Percentiles rank a stretch among this genome's conserved stretches.
Evolutionary conservation across 2,113 vertebrate genomes (phyloP).

Genomic region (Eulemur rufifrons): DNA sequence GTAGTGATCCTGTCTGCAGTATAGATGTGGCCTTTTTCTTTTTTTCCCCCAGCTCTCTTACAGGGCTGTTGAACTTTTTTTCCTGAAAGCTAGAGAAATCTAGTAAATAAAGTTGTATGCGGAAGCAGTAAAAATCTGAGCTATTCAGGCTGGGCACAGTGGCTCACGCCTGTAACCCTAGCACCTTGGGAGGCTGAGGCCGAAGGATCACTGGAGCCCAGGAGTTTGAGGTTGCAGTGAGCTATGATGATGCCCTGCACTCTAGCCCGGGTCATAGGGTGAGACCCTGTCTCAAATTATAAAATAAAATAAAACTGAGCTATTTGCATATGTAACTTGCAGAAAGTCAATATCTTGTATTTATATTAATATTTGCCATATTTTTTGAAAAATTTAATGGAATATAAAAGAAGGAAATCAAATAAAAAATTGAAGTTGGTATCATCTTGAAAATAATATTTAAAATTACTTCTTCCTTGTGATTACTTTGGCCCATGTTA

Average conservation of each 20-base stretch:
- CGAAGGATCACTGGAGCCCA: too few species aligned
- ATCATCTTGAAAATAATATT: neutral
- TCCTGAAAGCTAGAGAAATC: neutral
- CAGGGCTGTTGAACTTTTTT: neutral
- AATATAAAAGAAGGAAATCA: neutral
- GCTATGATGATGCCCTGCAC: too few species aligned
- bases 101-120: neutral
- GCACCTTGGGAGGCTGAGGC: too few species aligned
- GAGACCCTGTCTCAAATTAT: too few species aligned
- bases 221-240: too few species aligned
- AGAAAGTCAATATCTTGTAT: constrained; percentile 1
- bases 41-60: too few species aligned
- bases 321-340: neutral
- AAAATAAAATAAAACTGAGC: neutral
- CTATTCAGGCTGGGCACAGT: neutral
- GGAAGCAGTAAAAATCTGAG: neutral
- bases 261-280: too few species aligned
- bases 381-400: neutral
- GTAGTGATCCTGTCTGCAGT: neutral
- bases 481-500: neutral
- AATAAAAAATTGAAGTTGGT: neutral
- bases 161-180: too few species aligned
- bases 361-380: neutral
- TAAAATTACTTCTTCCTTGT: neutral
- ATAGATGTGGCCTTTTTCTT: neutral